A percentile compares a stretch with the other conserved stretches of the same genome.
Evolutionary conservation across 2,113 vertebrate species (phyloP).

Genomic region (Sula dactylatra): DNA sequence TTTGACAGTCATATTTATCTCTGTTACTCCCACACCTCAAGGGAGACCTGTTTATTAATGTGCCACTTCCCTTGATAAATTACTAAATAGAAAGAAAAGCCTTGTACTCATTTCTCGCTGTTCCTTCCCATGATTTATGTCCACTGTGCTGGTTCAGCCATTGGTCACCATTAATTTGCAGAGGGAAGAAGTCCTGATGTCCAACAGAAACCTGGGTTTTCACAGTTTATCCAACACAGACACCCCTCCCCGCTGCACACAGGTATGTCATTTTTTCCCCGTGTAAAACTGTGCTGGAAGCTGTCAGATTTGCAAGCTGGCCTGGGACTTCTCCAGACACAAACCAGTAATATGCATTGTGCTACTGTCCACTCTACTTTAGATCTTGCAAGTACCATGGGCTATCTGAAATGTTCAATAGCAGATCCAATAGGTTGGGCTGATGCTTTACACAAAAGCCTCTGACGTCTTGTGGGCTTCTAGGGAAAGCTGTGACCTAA

Average conservation of each 20-base stretch:
- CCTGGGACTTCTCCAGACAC: conserved; percentile 46
- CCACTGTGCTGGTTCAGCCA: conserved; percentile 35
- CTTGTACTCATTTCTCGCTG: conserved; percentile 82
- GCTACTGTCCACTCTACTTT: conserved; percentile 74
- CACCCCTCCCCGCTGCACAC: neutral
- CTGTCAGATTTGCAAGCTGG: conserved; percentile 46
- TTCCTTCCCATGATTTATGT: conserved; percentile 81
- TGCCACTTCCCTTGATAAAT: conserved; percentile 87
- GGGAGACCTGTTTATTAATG: conserved; percentile 90
- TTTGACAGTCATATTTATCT: conserved; percentile 84
- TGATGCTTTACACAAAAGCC: neutral
- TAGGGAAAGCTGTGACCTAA: conserved; percentile 4
- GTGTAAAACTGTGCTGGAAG: conserved; percentile 35
- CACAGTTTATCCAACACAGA: neutral
- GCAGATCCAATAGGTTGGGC: neutral
- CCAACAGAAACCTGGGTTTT: conserved; percentile 20
- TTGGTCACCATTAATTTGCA: conserved; percentile 65
- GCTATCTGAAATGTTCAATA: neutral
- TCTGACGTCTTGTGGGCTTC: neutral
- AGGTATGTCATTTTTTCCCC: neutral
- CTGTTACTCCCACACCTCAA: conserved; percentile 82
- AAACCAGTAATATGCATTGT: conserved; percentile 40
- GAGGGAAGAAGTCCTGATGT: conserved; percentile 35
- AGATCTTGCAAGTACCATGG: conserved; percentile 46
- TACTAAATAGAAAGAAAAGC: conserved; percentile 87